Evolutionary conservation across 2,113 vertebrate species (phyloP).

Genomic region (Setophaga coronata): DNA sequence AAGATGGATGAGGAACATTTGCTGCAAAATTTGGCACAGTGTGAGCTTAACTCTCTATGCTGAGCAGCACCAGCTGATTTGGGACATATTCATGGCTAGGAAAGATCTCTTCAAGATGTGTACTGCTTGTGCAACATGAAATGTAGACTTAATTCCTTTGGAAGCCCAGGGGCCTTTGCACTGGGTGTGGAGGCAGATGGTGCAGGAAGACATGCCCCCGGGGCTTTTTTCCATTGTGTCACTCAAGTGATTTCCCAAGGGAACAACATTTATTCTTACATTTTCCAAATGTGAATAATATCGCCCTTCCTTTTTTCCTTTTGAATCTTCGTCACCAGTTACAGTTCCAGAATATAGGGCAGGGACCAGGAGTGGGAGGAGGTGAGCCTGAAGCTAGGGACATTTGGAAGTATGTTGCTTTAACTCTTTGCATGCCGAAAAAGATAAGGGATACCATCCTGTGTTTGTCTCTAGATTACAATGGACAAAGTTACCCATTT

Average conservation of each 20-base stretch:
- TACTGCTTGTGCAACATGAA: neutral
- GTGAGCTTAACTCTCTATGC: neutral
- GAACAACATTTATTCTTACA: neutral
- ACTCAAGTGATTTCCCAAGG: conserved; percentile 5
- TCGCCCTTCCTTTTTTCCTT: neutral
- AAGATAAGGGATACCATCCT: neutral
- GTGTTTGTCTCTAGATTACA: neutral
- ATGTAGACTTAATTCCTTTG: neutral
- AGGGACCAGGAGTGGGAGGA: neutral
- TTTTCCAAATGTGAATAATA: neutral
- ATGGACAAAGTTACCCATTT: neutral
- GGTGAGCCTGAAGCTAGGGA: neutral
- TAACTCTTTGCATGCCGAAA: neutral
- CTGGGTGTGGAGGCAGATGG: neutral
- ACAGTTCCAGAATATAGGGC: neutral
- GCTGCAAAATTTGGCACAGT: neutral
- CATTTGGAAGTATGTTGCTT: neutral
- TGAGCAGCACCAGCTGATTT: neutral
- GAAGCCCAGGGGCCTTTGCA: neutral
- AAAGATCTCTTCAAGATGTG: neutral
- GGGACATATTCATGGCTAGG: neutral
- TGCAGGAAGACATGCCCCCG: neutral
- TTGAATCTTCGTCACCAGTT: neutral
- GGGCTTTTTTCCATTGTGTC: conserved; percentile 34
- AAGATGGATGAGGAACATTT: neutral